These are phyloP conservation scores for Dolichallabes microphthalmus DNA, from an alignment of 2,113 vertebrate species.

Conservation along the genomic window DNA sequence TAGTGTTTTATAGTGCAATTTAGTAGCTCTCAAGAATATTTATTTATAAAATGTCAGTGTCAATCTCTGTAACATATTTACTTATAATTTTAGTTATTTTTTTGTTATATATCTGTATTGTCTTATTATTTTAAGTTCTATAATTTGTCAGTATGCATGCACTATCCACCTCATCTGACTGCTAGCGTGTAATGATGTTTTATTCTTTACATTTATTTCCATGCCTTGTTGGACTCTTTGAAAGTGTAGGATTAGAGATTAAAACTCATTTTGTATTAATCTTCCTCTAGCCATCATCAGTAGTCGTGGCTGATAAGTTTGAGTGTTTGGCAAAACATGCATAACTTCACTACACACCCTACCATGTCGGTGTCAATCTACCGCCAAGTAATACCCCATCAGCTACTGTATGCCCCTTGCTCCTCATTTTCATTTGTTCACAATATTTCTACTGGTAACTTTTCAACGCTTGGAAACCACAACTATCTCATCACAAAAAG, in stretches of 20 bases:
- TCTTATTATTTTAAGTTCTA: too few relatives aligned
- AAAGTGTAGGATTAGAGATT: neutral
- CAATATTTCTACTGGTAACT: neutral
- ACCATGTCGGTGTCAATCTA: neutral
- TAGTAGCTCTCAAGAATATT: too few relatives aligned
- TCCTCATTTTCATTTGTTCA: neutral
- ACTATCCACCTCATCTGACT: too few relatives aligned
- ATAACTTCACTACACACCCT: neutral
- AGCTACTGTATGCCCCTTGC: neutral
- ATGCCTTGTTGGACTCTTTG: neutral
- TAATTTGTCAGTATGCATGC: too few relatives aligned
- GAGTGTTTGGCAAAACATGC: neutral
- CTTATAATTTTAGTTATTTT: too few relatives aligned
- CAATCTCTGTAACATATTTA: too few relatives aligned
- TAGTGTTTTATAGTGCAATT: too few relatives aligned
- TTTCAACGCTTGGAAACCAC: neutral
- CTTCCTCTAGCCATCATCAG: neutral
- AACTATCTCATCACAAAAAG: neutral
- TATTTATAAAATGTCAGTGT: too few relatives aligned
- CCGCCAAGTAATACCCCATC: neutral
- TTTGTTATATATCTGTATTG: too few relatives aligned
- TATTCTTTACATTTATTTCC: too few relatives aligned
- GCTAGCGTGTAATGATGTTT: too few relatives aligned
- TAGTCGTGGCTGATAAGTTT: too few relatives aligned
- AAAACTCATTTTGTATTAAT: neutral